Conservation (phyloP, 2,888 invertebrate species). For the Steinernema scapterisci region DNA sequence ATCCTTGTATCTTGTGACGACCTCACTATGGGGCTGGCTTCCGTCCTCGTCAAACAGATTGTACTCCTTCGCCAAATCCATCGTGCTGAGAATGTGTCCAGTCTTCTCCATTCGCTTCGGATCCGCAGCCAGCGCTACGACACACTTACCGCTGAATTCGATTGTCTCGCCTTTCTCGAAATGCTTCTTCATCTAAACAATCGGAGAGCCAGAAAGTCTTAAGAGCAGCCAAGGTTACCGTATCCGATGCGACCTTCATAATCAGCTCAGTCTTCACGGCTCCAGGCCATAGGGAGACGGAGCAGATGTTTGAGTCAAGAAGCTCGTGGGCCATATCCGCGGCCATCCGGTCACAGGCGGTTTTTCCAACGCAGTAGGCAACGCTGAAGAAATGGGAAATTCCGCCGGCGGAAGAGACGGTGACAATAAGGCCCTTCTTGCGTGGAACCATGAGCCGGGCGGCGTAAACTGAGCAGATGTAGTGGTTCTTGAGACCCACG, state of each 20-base stretch:
- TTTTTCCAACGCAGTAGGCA: conserved; percentile 70
- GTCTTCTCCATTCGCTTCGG: conserved; percentile 61
- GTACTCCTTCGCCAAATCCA: conserved; percentile 67
- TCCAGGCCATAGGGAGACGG: conserved; percentile 70
- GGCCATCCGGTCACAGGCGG: conserved; percentile 69
- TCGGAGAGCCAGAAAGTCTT: background rate
- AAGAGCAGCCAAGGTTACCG: background rate
- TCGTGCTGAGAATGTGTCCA: conserved; percentile 64
- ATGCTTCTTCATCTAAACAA: conserved; percentile 20
- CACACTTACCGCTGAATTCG: conserved; percentile 54
- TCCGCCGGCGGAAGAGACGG: conserved; percentile 70
- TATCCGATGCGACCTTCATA: conserved; percentile 27
- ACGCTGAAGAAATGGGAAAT: conserved; percentile 69
- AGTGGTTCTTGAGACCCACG: conserved; percentile 71
- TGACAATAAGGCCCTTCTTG: conserved; percentile 69
- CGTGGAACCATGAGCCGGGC: conserved; percentile 69
- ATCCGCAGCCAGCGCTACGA: conserved; percentile 64
- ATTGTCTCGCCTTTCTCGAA: conserved; percentile 45
- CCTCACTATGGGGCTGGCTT: conserved; percentile 29
- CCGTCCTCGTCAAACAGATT: conserved; percentile 67
- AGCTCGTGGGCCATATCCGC: conserved; percentile 70
- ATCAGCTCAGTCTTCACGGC: conserved; percentile 67
- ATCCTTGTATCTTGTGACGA: background rate
- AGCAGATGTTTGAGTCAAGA: conserved; percentile 58
- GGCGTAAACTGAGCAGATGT: conserved; percentile 69